Percentiles rank a stretch among this genome's conserved stretches.
phyloP scores from a whole-genome alignment of 2,113 vertebrate genomes.

The Antechinus flavipes region DNA sequence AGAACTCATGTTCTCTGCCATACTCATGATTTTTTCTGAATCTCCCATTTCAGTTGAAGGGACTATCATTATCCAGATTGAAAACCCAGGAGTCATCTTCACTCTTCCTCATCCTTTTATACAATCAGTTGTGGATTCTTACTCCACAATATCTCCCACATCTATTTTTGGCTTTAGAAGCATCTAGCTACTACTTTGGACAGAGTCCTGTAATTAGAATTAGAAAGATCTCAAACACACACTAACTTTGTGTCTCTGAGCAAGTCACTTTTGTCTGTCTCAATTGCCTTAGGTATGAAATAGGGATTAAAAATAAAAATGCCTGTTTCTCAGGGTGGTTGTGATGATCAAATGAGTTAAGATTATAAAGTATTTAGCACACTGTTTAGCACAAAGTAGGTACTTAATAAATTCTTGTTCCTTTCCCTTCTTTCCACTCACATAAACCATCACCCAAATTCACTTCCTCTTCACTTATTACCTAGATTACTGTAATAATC shows the following conservation, averaged over 20 bases:
- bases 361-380: background rate
- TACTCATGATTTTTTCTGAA: background rate
- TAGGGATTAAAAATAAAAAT: background rate
- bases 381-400: background rate
- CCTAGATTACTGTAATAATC: background rate
- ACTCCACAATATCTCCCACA: background rate
- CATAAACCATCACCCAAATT: background rate
- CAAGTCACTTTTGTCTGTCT: background rate
- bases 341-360: background rate
- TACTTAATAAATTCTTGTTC: background rate
- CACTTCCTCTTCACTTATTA: background rate
- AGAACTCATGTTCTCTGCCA: background rate
- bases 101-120: background rate
- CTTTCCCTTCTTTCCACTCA: background rate
- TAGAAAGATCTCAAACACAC: background rate
- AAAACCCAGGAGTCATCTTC: background rate
- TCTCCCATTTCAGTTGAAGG: background rate
- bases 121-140: background rate
- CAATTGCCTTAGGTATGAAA: background rate
- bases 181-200: background rate
- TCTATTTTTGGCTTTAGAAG: background rate
- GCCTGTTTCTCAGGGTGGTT: background rate
- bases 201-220: background rate
- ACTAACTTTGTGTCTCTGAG: background rate
- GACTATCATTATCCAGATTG: background rate